Evolutionary conservation across 2,797 vertebrate species (phyloP).

Genomic region (Smutsia temminckii): DNA sequence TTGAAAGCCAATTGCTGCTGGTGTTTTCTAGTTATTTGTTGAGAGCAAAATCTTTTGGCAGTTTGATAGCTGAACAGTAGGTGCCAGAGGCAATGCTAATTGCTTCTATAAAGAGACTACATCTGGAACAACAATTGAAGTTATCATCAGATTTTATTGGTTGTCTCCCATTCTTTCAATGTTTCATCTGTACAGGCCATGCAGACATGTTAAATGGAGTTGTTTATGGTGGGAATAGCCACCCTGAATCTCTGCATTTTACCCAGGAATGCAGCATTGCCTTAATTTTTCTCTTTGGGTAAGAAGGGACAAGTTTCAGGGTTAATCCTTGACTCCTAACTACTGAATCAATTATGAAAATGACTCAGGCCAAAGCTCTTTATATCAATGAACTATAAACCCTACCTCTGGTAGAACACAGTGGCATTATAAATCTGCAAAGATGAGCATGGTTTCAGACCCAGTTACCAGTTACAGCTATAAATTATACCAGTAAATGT

Average conservation of each 20-base stretch:
- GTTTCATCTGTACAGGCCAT: slow-evolving; percentile 16
- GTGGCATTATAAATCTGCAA: not conserved
- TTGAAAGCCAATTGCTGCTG: slow-evolving; percentile 1
- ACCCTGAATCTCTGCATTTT: not conserved
- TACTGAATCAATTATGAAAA: not conserved
- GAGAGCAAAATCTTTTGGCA: slow-evolving; percentile 44
- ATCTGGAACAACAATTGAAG: slow-evolving; percentile 49
- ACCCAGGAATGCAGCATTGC: not conserved
- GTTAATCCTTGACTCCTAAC: not conserved
- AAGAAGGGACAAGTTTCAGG: not conserved
- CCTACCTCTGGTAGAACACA: not conserved
- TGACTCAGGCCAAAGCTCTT: not conserved
- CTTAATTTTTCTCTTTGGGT: not conserved
- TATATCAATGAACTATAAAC: not conserved
- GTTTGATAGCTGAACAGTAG: slow-evolving; percentile 42
- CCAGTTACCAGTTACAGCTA: not conserved
- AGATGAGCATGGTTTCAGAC: not conserved
- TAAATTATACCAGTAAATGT: not conserved
- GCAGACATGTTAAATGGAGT: not conserved
- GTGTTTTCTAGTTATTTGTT: slow-evolving; percentile 19
- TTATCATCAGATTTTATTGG: slow-evolving; percentile 47
- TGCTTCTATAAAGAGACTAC: slow-evolving; percentile 52
- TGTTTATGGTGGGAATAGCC: not conserved
- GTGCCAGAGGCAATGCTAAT: slow-evolving; percentile 21
- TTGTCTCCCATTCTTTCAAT: not conserved